phyloP scores from a whole-genome alignment of 2,888 invertebrate species.

The Nomada fucata region DNA sequence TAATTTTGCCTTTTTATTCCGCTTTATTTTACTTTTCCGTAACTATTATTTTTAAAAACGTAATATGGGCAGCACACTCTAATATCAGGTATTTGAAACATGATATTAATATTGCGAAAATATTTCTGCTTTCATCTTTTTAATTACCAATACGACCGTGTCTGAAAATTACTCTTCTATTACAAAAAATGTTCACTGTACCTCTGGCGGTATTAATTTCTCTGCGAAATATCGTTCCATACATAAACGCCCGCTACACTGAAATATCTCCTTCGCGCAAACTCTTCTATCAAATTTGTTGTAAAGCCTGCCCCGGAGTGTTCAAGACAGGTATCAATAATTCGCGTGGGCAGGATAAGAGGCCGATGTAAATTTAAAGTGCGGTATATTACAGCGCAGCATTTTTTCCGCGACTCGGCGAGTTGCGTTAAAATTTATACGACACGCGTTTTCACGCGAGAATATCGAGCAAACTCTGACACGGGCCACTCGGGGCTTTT shows the following conservation, averaged over 20 bases:
- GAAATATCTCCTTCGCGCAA: not conserved
- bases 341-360: conserved; percentile 39
- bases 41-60: no score
- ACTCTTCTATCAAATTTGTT: not conserved
- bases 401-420: conserved; percentile 45
- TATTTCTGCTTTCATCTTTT: no score
- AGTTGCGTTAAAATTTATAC: conserved; percentile 65
- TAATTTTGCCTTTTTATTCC: no score
- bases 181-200: no score
- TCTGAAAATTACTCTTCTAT: no score
- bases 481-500: conserved; percentile 13
- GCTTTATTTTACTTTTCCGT: no score
- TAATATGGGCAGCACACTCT: no score
- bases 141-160: no score
- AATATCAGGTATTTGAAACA: no score
- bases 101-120: no score
- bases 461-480: conserved; percentile 60
- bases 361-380: conserved; percentile 61
- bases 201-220: no score
- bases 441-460: conserved; percentile 63
- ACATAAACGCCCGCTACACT: not conserved
- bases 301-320: not conserved
- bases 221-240: not conserved
- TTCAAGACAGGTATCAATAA: conserved; percentile 46
- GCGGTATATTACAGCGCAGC: conserved; percentile 13